phyloP scores from a whole-genome alignment of 1,140 invertebrate species.

The Cydia pomonella region DNA sequence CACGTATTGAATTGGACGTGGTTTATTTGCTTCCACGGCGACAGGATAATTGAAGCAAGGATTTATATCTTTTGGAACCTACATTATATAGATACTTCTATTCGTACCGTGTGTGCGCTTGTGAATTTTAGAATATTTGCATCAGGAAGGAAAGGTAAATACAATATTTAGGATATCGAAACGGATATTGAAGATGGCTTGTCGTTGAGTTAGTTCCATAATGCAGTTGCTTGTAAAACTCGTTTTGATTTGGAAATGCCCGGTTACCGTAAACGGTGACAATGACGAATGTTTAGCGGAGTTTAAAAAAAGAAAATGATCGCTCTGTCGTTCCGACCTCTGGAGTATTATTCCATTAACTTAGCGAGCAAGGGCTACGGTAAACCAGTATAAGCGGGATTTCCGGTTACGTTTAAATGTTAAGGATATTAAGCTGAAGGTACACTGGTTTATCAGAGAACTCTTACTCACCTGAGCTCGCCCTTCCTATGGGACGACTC shows the following conservation, averaged over 20 bases:
- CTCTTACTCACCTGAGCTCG: neutral
- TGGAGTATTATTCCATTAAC: neutral
- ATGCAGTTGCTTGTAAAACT: constrained; percentile 14
- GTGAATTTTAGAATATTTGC: neutral
- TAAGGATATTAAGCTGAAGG: neutral
- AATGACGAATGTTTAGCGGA: constrained; percentile 62
- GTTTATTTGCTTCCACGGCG: constrained; percentile 69
- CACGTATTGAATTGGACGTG: constrained; percentile 60
- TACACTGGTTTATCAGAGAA: neutral
- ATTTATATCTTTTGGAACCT: constrained; percentile 73
- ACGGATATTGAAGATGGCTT: constrained; percentile 9
- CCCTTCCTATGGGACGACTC: neutral
- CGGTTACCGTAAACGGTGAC: constrained; percentile 50
- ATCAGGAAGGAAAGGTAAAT: neutral
- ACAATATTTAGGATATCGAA: constrained; percentile 4
- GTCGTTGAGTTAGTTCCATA: neutral
- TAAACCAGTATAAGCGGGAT: neutral
- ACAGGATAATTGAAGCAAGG: constrained; percentile 75
- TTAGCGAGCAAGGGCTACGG: neutral
- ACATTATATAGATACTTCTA: constrained; percentile 39
- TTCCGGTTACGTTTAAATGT: neutral
- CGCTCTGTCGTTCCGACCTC: constrained; percentile 49
- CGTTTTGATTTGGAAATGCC: constrained; percentile 1
- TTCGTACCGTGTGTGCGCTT: neutral
- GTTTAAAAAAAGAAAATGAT: constrained; percentile 64